phyloP scores from a whole-genome alignment of 1,140 invertebrate genomes.

The Zaprionus lachaisei region DNA sequence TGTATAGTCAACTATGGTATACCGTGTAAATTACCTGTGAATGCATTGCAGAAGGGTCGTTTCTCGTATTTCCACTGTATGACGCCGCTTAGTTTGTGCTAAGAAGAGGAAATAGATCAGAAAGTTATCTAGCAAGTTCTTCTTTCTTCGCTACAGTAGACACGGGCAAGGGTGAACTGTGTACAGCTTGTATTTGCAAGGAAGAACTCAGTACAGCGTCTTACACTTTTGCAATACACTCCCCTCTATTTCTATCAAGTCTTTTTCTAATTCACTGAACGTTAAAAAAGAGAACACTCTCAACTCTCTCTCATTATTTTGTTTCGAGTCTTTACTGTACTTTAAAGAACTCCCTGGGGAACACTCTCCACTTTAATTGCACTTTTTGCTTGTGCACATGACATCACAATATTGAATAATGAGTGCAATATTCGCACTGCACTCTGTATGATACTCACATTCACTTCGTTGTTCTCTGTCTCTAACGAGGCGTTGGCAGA shows the following conservation, averaged over 20 bases:
- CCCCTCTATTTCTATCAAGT: too few species aligned
- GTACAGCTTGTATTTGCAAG: neutral
- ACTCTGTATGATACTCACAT: constrained; percentile 53
- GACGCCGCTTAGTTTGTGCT: constrained; percentile 80
- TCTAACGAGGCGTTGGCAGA: constrained; percentile 55
- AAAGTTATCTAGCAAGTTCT: neutral
- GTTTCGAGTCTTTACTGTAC: neutral
- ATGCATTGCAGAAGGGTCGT: constrained; percentile 90
- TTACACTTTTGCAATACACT: too few species aligned
- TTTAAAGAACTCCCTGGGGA: neutral
- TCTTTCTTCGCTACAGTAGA: neutral
- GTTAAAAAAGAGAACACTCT: too few species aligned
- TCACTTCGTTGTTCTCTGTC: constrained; percentile 67
- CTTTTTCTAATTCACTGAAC: too few species aligned
- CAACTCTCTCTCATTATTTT: too few species aligned
- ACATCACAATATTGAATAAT: neutral
- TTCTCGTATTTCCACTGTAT: constrained; percentile 85
- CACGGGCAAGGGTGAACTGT: neutral
- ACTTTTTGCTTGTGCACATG: neutral
- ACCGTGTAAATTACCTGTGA: constrained; percentile 86
- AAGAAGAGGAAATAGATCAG: neutral
- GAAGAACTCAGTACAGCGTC: too few species aligned
- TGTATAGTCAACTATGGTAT: neutral
- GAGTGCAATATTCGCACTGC: constrained; percentile 1
- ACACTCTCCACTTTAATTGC: neutral